phyloP scores from a whole-genome alignment of 2,113 vertebrate genomes.

The Vulpes ferrilata region DNA sequence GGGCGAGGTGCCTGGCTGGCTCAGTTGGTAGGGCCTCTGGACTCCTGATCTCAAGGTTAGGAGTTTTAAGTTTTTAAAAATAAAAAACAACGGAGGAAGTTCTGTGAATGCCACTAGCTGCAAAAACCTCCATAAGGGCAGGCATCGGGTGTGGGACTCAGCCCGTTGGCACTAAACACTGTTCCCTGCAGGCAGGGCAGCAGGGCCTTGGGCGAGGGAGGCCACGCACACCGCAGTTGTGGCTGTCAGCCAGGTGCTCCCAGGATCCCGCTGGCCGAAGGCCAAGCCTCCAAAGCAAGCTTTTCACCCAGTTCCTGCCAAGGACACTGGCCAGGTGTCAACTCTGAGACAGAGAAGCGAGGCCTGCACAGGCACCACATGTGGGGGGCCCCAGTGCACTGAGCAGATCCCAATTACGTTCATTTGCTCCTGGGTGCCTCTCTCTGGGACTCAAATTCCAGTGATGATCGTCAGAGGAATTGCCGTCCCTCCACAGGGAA shows the following conservation, averaged over 20 bases:
- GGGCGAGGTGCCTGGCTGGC: no score
- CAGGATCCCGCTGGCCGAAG: background rate
- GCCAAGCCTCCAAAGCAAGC: background rate
- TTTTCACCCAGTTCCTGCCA: background rate
- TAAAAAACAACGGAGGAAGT: background rate
- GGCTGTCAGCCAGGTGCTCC: background rate
- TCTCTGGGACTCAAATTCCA: background rate
- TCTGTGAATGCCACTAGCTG: background rate
- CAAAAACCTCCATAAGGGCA: no score
- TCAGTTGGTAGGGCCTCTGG: no score
- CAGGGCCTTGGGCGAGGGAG: background rate
- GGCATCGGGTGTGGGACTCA: background rate
- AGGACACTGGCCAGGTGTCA: background rate
- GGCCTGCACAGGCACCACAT: background rate
- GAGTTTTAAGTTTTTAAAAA: background rate
- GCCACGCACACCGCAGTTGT: accelerated
- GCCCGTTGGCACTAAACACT: background rate
- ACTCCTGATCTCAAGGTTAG: background rate
- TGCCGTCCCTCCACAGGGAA: background rate
- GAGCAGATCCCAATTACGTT: background rate
- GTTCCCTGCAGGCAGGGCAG: background rate
- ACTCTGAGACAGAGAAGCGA: background rate
- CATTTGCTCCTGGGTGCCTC: background rate
- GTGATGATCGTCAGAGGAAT: background rate
- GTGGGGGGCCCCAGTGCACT: background rate